Conservation (phyloP, 2,113 vertebrate genomes). For the Oncorhynchus nerka region DNA sequence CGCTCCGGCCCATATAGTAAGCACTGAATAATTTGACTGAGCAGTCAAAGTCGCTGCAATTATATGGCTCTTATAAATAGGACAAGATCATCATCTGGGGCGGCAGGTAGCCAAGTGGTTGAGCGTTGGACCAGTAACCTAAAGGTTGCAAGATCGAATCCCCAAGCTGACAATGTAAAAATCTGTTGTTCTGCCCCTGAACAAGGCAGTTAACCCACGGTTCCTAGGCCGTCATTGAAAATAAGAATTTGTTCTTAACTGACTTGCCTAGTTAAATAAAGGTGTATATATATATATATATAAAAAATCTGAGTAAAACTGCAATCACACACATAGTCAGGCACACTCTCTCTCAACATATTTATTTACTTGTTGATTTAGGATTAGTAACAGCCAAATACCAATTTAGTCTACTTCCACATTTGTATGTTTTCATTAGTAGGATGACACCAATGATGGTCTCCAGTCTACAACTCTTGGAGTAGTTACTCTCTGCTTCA, state of each 20-base stretch:
- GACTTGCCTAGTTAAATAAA: too few relatives aligned
- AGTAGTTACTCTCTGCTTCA: slow-evolving; percentile 33
- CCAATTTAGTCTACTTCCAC: slow-evolving; percentile 26
- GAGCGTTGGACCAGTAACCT: too few relatives aligned
- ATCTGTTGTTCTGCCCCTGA: too few relatives aligned
- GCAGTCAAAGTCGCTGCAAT: slow-evolving; percentile 40
- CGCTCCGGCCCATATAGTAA: slow-evolving; percentile 53
- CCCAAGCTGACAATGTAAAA: too few relatives aligned
- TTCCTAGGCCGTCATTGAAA: too few relatives aligned
- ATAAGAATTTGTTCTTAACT: too few relatives aligned
- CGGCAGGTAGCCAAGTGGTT: too few relatives aligned
- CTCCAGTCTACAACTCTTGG: slow-evolving; percentile 29
- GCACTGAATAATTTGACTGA: slow-evolving; percentile 62
- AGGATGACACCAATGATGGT: slow-evolving; percentile 24
- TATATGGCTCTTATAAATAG: slow-evolving; percentile 31
- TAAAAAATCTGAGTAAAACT: slow-evolving; percentile 30
- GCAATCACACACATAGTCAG: background rate
- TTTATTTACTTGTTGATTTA: slow-evolving; percentile 39
- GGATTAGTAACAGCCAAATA: slow-evolving; percentile 20
- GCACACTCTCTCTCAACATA: slow-evolving; percentile 14
- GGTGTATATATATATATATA: too few relatives aligned
- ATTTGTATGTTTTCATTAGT: slow-evolving; percentile 42
- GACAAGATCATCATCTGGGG: slow-evolving; percentile 30
- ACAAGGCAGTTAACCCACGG: too few relatives aligned
- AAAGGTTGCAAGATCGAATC: too few relatives aligned